Evolutionary conservation across 2,113 vertebrate species (phyloP), one percentile per base, ranked within the genome.

Genomic region (Sapajus apella): DNA sequence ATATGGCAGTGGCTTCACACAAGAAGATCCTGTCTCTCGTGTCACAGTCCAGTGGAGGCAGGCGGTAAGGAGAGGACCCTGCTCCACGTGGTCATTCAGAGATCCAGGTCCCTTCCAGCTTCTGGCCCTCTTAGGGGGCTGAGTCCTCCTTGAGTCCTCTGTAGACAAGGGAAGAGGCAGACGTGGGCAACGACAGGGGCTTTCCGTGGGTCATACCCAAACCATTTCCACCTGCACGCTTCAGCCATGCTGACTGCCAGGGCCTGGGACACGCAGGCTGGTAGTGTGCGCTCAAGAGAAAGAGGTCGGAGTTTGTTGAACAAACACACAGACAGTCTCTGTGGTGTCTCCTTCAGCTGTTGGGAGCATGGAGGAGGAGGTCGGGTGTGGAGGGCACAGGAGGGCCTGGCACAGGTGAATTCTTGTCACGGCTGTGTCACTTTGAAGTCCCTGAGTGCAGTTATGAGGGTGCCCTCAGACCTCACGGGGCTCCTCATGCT

Each of bases 371-470:
- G 0, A 3, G 84, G 1, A 8, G 32, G 75, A 18, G 1, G n/a
- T 21, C 2, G 20, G 17, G 52, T 1, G 4, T 0, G 47, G 20
- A 45, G 8, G 45, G 23, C 23, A 18, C 0, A 1, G 1, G 5
- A 16, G 47, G 21, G 23, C 45, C 45, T 2, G 16, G 25, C 56
- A 21, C 2, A 43, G 32, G 45, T 0, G 20, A 1, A 9, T 6
- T 8, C 0, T 9, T 11, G 21, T 17, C 35, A 18, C 0, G 0
- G 7, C 4, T 12, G 12, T 14, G 7, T 1, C 70, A 23, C 55
- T 32, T 21, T 35, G 83, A 81, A 40, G 40, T 30, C 52, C 56
- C 79, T 0, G 0, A 16, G 18, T 0, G 0, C 47, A 40, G 52
- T 23, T 14, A 9, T 32, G 0, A 50, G 85, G 37, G 35, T 9